Percentiles rank a stretch among this genome's conserved stretches.
Evolutionary conservation across 2,888 invertebrate species (phyloP).

Genomic region (Melieria omissa): DNA sequence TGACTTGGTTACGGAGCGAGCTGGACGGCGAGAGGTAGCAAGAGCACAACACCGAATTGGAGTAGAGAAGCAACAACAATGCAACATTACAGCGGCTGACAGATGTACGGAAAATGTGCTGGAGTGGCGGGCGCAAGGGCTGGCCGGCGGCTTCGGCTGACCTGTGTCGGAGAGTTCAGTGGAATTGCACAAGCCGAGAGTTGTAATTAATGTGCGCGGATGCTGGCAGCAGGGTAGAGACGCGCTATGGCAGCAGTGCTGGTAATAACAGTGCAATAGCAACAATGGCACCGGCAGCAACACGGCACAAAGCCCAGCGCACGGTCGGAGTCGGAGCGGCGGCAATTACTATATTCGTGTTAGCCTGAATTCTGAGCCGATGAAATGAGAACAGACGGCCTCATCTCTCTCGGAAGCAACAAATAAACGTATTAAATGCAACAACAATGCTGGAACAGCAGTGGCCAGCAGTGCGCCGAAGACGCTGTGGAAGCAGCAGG

Average conservation of each 20-base stretch:
- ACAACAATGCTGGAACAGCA: no score
- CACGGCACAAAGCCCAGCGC: not conserved
- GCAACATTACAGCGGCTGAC: not conserved
- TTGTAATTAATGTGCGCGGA: conserved; percentile 18
- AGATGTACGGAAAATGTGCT: not conserved
- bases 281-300: not conserved
- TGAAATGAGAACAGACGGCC: no score
- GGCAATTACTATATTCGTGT: no score
- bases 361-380: no score
- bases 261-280: not conserved
- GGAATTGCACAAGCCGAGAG: conserved; percentile 20
- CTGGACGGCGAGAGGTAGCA: not conserved
- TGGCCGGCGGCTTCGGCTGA: conserved; percentile 11
- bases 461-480: no score
- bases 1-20: no score
- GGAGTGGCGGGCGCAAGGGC: not conserved
- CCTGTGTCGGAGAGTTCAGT: conserved; percentile 27
- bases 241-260: no score
- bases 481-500: no score
- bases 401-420: no score
- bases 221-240: not conserved
- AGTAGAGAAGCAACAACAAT: not conserved
- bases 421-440: no score
- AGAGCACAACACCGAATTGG: not conserved
- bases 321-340: no score